Conservation (phyloP, 1,140 invertebrate genomes). For the Bathynomus jamesi region DNA sequence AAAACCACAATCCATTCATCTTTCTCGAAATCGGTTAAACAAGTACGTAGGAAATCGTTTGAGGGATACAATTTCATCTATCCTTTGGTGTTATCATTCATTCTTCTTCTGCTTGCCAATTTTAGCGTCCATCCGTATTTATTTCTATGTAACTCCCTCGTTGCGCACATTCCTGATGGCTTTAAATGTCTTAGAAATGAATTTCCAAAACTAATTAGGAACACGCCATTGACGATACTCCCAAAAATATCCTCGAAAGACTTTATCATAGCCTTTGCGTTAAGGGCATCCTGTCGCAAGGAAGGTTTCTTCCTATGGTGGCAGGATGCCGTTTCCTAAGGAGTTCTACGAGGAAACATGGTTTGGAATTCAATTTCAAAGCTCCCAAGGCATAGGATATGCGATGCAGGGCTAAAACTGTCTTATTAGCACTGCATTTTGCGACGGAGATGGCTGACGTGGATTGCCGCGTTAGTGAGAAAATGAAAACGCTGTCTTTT, state of each 20-base stretch:
- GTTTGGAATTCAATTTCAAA: background rate
- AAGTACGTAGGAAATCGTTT: background rate
- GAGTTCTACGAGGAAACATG: background rate
- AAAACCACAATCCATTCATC: too few relatives aligned
- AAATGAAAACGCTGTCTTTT: too few relatives aligned
- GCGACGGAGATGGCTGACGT: too few relatives aligned
- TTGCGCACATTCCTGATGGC: background rate
- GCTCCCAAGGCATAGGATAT: too few relatives aligned
- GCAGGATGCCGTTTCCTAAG: background rate
- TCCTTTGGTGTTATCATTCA: background rate
- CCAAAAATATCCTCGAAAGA: background rate
- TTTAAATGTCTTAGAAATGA: background rate
- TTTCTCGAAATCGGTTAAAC: too few relatives aligned
- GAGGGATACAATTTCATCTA: background rate
- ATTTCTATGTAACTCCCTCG: background rate
- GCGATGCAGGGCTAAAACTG: too few relatives aligned
- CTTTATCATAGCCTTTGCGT: background rate
- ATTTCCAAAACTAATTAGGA: background rate
- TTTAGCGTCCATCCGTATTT: background rate
- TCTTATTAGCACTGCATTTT: too few relatives aligned
- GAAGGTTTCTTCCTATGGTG: background rate
- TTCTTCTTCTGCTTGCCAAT: background rate
- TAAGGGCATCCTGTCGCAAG: background rate
- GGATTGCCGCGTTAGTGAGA: too few relatives aligned
- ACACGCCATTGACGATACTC: background rate